Evolutionary conservation across 2,797 vertebrate genomes (phyloP), one percentile per base, ranked within the genome.

Genomic region (Girardinus metallicus): DNA sequence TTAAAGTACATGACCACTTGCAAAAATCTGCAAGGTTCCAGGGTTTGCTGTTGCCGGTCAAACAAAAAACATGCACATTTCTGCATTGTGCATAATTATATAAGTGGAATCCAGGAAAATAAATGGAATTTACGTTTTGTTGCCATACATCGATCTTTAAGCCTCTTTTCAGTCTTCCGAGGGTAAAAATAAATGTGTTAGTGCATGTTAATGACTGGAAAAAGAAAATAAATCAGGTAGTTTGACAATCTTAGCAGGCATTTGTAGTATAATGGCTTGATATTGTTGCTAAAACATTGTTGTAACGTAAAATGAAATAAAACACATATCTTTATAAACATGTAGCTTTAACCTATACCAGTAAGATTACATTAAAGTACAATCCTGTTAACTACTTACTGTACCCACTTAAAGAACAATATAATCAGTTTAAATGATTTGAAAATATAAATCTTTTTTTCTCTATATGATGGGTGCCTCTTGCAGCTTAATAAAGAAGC

Each of bases 371-470:
- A 82, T 83, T 86, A 85, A 80, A 80, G 89, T 89, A 88, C 74
- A 73, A 89, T 74, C 80, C 80, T 84, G 82, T 83, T 80, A 91
- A 90, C 91, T 89, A 90, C 87, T 91, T 89, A 90, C 88, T 85
- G 87, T 76, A 93, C 86, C 87, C 90, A 83, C 81, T 85, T 86
- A 83, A 93, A 91, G 88, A 86, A 93, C 88, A 91, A 92, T 94
- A 94, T 85, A 93, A 89, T 92, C 89, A 91, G 81, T 90, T 44
- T 90, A 87, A 92, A 91, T 88, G 75, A 89, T 87, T 82, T 87
- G 90, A 95, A 94, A 95, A 95, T 94, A 94, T 93, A 95, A 86
- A 88, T 94, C 41, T 85, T 91, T 85, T 91, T 90, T 85, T 89
- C 83, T 94, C 85, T 93, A 87, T 88, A 85, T 82, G 82, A 76